Evolutionary conservation across 2,113 vertebrate species (phyloP).

Genomic region (Etia nguti): DNA sequence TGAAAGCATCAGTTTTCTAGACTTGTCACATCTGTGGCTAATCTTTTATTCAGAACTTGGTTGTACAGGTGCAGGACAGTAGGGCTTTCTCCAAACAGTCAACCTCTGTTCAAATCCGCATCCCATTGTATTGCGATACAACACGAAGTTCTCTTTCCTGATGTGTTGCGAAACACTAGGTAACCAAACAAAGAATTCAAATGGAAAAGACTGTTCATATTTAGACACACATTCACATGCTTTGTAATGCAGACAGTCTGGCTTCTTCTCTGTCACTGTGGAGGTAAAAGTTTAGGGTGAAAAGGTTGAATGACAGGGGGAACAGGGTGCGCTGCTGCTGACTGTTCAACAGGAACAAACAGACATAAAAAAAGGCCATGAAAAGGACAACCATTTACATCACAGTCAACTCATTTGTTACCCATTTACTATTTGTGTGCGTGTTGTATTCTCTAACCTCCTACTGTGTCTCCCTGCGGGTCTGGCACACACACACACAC

Average conservation of each 20-base stretch:
- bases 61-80: neutral
- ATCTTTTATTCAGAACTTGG: neutral
- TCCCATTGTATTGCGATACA: neutral
- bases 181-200: neutral
- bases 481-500: neutral
- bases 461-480: constrained; percentile 12
- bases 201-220: neutral
- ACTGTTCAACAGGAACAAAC: constrained; percentile 42
- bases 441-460: constrained; percentile 1
- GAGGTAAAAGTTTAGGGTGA: constrained; percentile 3
- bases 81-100: neutral
- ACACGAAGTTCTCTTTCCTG: neutral
- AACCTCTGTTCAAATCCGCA: neutral
- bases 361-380: neutral
- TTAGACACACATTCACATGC: neutral
- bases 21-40: neutral
- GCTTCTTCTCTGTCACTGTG: neutral
- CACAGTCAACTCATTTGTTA: constrained; percentile 44
- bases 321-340: neutral
- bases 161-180: neutral
- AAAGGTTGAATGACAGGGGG: neutral
- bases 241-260: neutral
- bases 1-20: neutral
- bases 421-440: constrained; percentile 8
- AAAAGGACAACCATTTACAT: constrained; percentile 48